These are phyloP conservation scores for Menidia beryllina DNA, from an alignment of 2,113 vertebrate species.

Conservation along the genomic window DNA sequence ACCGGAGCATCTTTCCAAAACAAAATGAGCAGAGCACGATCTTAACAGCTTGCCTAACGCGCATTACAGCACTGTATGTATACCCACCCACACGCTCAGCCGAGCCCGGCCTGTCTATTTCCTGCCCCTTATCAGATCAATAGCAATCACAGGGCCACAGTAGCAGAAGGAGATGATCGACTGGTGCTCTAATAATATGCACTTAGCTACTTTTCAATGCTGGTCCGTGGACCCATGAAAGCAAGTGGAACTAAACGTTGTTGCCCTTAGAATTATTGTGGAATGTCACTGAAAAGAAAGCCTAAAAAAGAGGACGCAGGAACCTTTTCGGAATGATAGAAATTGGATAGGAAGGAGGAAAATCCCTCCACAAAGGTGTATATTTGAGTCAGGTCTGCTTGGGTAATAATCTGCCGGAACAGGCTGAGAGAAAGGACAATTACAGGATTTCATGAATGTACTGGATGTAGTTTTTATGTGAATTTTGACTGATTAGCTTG, in stretches of 20 bases:
- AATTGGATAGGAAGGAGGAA: too few relatives aligned
- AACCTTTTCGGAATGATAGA: too few relatives aligned
- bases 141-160: constrained; percentile 67
- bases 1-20: constrained; percentile 18
- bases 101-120: constrained; percentile 33
- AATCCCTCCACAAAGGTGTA: constrained; percentile 15
- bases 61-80: constrained; percentile 15
- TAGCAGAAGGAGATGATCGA: constrained; percentile 54
- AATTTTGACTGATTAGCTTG: too few relatives aligned
- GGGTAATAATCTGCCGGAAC: constrained; percentile 36
- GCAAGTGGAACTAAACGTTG: constrained; percentile 18
- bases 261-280: neutral
- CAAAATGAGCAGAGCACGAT: constrained; percentile 27
- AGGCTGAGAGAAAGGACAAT: constrained; percentile 35
- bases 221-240: constrained; percentile 16
- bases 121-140: constrained; percentile 66
- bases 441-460: constrained; percentile 72
- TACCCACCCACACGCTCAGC: constrained; percentile 8
- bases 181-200: constrained; percentile 59
- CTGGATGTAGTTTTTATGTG: too few relatives aligned
- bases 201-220: constrained; percentile 22
- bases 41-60: constrained; percentile 11
- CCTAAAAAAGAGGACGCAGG: too few relatives aligned
- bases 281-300: too few relatives aligned
- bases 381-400: neutral